Evolutionary conservation across 2,113 vertebrate genomes (phyloP), one percentile per base, ranked within the genome.

Genomic region (Proteles cristata): DNA sequence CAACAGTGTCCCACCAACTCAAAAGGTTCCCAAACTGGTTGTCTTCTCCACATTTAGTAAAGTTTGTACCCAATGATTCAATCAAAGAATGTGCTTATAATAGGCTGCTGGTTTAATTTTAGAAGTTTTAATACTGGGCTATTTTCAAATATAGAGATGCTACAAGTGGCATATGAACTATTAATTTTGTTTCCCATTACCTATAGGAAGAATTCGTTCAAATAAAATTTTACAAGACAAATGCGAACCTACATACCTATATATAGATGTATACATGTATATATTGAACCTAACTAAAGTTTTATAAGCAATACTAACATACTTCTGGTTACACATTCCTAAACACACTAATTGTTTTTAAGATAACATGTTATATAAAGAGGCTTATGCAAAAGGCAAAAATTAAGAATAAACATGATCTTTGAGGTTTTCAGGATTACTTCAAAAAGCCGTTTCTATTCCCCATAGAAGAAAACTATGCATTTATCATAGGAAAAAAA

Each of bases 311-410:
- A 97, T 98, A 97, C 97, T 98, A 98, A 98, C 99, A 97, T 94
- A 98, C 97, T 98, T 98, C 98, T 98, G 98, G 97, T 98, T 98
- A 98, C 98, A 98, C 97, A 98, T 97, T 98, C 96, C 98, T 98
- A 98, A 98, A 98, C 98, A 98, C 98, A 98, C 97, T 98, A 98
- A 98, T 96, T 97, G 80, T 97, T 98, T 97, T 98, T 98, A 97
- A 97, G 97, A 98, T 98, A 96, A 94, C 96, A 94, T 92, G 96
- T 94, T 96, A 97, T 97, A 97, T 97, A 97, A 98, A 95, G 97
- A 98, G 86, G 80, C 93, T 97, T 98, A 98, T 93, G 79, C 76
- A 98, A 98, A 97, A 98, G 97, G 98, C 97, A 21, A 97, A 98
- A 98, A 94, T 96, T 97, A 96, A 93, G 53, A 93, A 90, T 96